phyloP scores from a whole-genome alignment of 2,113 vertebrate species.

The Hippopotamus amphibius region DNA sequence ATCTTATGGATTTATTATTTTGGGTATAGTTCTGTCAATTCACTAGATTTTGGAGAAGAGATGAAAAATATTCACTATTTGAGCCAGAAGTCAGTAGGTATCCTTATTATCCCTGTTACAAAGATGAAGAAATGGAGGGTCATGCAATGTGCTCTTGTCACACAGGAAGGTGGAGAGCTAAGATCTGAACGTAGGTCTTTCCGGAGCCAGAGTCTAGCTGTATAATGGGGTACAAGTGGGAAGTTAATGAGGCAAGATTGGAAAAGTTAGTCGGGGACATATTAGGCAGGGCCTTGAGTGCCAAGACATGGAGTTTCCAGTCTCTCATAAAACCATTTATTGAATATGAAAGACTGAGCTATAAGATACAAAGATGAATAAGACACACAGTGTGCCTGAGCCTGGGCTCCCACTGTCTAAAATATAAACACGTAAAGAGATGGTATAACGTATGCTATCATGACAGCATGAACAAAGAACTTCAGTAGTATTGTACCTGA shows the following conservation, averaged over 20 bases:
- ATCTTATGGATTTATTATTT: background rate
- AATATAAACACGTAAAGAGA: background rate
- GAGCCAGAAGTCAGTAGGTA: background rate
- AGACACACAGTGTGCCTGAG: background rate
- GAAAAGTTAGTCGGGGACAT: background rate
- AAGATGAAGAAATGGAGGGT: background rate
- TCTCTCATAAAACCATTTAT: conserved; percentile 27
- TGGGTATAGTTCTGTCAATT: background rate
- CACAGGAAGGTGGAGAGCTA: background rate
- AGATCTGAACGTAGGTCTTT: background rate
- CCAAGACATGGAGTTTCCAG: background rate
- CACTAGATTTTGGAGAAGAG: background rate
- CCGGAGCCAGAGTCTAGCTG: background rate
- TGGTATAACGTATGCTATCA: background rate
- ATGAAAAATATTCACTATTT: background rate
- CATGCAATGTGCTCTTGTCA: background rate
- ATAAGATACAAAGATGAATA: background rate
- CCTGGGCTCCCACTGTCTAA: background rate
- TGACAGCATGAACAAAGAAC: background rate
- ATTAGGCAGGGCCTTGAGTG: background rate
- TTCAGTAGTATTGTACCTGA: background rate
- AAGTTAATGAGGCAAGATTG: background rate
- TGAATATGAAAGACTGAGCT: background rate
- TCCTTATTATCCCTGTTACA: background rate
- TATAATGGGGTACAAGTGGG: background rate